Evolutionary conservation across 2,888 invertebrate genomes (phyloP).

Genomic region (Resseliella maxima): DNA sequence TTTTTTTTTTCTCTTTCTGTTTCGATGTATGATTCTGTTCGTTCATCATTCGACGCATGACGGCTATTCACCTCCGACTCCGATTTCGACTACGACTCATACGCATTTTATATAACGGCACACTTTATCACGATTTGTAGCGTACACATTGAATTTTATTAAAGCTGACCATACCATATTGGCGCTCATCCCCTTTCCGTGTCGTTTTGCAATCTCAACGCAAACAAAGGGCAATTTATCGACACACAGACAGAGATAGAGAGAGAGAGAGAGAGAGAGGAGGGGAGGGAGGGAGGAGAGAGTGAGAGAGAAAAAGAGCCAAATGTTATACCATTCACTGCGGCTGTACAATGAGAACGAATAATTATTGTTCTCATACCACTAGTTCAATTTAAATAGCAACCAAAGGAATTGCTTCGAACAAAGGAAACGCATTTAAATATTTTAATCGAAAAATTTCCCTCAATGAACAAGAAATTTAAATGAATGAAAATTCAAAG

Average conservation of each 20-base stretch:
- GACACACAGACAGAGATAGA: too few species aligned
- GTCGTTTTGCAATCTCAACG: not conserved
- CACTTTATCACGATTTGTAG: not conserved
- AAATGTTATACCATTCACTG: not conserved
- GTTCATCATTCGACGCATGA: not conserved
- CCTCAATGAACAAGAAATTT: not conserved
- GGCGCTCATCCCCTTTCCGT: not conserved
- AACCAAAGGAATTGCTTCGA: not conserved
- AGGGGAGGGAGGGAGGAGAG: too few species aligned
- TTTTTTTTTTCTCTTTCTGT: not conserved
- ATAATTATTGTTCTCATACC: conserved; percentile 13
- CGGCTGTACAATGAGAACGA: not conserved
- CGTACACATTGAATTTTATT: not conserved
- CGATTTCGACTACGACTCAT: not conserved
- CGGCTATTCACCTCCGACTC: conserved; percentile 18
- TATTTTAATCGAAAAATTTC: conserved; percentile 25
- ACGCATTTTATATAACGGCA: not conserved
- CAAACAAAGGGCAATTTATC: conserved; percentile 33
- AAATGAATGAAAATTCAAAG: not conserved
- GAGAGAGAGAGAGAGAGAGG: too few species aligned
- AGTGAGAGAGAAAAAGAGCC: too few species aligned
- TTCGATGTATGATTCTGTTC: not conserved
- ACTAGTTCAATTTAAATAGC: not conserved
- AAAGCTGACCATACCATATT: conserved; percentile 9
- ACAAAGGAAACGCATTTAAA: not conserved